These are phyloP conservation scores for Lasioglossum pauxillum DNA, from an alignment of 2,888 invertebrate species.

Conservation along the genomic window DNA sequence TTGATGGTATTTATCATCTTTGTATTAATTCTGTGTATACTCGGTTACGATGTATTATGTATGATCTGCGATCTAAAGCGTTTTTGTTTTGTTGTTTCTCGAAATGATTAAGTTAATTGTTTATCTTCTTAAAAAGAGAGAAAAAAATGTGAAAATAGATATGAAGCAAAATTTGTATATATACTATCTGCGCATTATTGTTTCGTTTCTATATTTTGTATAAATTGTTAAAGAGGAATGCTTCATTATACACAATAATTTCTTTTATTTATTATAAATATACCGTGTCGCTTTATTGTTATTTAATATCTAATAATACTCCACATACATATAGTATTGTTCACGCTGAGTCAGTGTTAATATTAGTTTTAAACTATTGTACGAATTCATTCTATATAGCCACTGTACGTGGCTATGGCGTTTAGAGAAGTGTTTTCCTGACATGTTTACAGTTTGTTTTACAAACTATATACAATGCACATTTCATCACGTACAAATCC, in stretches of 20 bases:
- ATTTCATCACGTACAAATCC: constrained; percentile 78
- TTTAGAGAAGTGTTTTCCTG: constrained; percentile 42
- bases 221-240: constrained; percentile 50
- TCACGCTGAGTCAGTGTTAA: constrained; percentile 32
- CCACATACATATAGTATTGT: constrained; percentile 40
- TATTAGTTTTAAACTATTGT: constrained; percentile 41
- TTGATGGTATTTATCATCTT: constrained; percentile 44
- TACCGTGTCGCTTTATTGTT: constrained; percentile 42
- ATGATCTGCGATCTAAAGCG: constrained; percentile 25
- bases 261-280: constrained; percentile 45
- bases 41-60: constrained; percentile 33
- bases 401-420: constrained; percentile 25
- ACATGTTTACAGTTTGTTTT: constrained; percentile 47
- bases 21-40: constrained; percentile 37
- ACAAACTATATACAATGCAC: constrained; percentile 68
- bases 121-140: constrained; percentile 40
- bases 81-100: constrained; percentile 42
- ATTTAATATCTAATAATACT: constrained; percentile 41
- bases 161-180: constrained; percentile 48
- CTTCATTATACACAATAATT: constrained; percentile 40
- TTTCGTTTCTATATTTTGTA: constrained; percentile 53
- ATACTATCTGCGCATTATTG: constrained; percentile 45
- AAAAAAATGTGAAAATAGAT: constrained; percentile 26
- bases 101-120: constrained; percentile 14
- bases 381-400: constrained; percentile 36